phyloP scores from a whole-genome alignment of 2,113 vertebrate genomes.

The Cochlearius cochlearius region DNA sequence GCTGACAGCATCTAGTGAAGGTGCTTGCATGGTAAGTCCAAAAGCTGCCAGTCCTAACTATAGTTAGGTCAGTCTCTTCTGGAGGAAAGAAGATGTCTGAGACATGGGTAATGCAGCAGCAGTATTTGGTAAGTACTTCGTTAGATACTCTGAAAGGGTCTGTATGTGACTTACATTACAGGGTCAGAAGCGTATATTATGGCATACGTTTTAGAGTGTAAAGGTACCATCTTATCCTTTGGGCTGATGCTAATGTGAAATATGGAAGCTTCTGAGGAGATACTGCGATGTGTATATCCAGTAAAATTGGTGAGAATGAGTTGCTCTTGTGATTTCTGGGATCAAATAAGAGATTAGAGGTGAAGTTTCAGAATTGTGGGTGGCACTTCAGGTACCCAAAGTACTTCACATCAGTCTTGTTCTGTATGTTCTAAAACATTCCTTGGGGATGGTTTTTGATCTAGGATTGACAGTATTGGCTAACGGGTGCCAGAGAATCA shows the following conservation, averaged over 20 bases:
- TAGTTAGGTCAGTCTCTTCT: not conserved
- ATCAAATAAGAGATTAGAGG: not conserved
- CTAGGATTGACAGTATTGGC: not conserved
- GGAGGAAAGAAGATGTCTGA: rapidly evolving
- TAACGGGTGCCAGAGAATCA: not conserved
- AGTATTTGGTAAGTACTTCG: not conserved
- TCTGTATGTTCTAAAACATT: not conserved
- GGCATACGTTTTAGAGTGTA: not conserved
- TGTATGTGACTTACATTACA: rapidly evolving
- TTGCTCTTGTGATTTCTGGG: not conserved
- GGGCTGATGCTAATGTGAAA: rapidly evolving
- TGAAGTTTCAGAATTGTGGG: not conserved
- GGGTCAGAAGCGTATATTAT: too few species aligned
- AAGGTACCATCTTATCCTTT: not conserved
- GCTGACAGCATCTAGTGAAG: not conserved
- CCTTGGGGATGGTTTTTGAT: rapidly evolving
- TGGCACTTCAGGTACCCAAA: not conserved
- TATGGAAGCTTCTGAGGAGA: rapidly evolving
- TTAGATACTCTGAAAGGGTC: not conserved
- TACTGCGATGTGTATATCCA: rapidly evolving
- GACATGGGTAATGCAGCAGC: not conserved
- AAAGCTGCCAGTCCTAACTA: not conserved
- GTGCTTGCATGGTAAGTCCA: not conserved
- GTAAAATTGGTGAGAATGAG: not conserved
- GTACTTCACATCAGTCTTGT: not conserved